These are phyloP conservation scores for Tetramorium parvispinum DNA, from an alignment of 1,140 invertebrate genomes.

Conservation along the genomic window DNA sequence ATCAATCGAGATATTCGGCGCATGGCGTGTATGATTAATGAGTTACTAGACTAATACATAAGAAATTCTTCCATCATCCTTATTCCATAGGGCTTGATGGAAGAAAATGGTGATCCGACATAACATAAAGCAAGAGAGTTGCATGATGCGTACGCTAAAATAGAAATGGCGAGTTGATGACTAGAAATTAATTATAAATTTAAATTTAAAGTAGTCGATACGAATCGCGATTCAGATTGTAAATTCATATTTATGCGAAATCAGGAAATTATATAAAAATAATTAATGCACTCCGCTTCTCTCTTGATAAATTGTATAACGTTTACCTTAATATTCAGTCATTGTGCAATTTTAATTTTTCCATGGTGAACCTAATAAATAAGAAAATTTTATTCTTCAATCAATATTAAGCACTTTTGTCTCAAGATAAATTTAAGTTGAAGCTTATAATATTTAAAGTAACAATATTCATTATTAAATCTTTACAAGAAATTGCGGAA, in stretches of 20 bases:
- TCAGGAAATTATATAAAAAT: slow-evolving; percentile 1
- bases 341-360: not conserved
- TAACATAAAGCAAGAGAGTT: slow-evolving; percentile 38
- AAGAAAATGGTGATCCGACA: slow-evolving; percentile 60
- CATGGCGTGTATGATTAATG: slow-evolving; percentile 81
- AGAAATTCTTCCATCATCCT: slow-evolving; percentile 70
- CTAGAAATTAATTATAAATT: slow-evolving; percentile 22
- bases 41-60: slow-evolving; percentile 76
- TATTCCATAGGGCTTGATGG: slow-evolving; percentile 64
- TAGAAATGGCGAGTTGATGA: slow-evolving; percentile 30
- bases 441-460: not conserved
- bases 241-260: not conserved
- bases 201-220: slow-evolving; percentile 18
- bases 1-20: slow-evolving; percentile 77
- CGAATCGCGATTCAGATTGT: not conserved
- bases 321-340: not conserved
- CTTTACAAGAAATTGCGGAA: not conserved
- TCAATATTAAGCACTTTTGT: not conserved
- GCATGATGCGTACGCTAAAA: slow-evolving; percentile 20
- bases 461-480: not conserved
- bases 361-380: not conserved
- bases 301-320: not conserved
- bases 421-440: not conserved
- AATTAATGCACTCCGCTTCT: not conserved
- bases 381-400: not conserved